Base-by-base conservation (phyloP, 2,797 vertebrate genomes). In the Poecile montanus region DNA sequence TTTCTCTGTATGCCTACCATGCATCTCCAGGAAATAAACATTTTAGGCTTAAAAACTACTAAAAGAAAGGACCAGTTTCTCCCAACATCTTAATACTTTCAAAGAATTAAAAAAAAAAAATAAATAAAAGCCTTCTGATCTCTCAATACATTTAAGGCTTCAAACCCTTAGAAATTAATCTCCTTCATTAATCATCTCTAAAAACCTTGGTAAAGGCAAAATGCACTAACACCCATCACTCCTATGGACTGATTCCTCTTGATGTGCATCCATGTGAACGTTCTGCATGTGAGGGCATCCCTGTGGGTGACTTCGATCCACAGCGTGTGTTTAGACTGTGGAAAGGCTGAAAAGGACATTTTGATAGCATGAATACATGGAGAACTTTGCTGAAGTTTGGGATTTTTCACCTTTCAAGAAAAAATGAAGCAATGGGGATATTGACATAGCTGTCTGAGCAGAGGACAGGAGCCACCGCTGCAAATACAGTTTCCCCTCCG, bases 401-500 rank as follows among this genome's bases (percentile, higher is more conserved):
- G 50, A 54, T 76, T 61, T 93, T 88, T 93, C 63, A 73, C 38
- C 71, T 51, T 91, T 90, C 80, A 78, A 63, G 65, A 84, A 77
- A 91, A 29, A 86, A 63, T 1, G 17, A 89, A 93, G 54, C 50
- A 94, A 78, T 0, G 8, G 54, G 47, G n/a, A 50, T 96, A 97
- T 83, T 88, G 93, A 94, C 76, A 70, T 53, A 77, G 80, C 30
- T 94, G 73, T 78, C 87, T 76, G 62, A 91, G 85, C 79, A 88
- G 91, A 89, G 90, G 86, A 91, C 89, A 92, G 88, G 68, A 95
- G 78, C 82, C 93, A 95, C 86, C 4, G 0, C 42, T 74, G 92
- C 95, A 93, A 96, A 94, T 58, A 94, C 13, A 84, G 79, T 91
- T 94, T 96, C 91, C 93, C 93, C 93, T 96, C 95, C 42, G n/a